A percentile compares a stretch with the other conserved stretches of the same genome.
phyloP scores from a whole-genome alignment of 2,888 invertebrate species.

The Microplitis deprimator region DNA sequence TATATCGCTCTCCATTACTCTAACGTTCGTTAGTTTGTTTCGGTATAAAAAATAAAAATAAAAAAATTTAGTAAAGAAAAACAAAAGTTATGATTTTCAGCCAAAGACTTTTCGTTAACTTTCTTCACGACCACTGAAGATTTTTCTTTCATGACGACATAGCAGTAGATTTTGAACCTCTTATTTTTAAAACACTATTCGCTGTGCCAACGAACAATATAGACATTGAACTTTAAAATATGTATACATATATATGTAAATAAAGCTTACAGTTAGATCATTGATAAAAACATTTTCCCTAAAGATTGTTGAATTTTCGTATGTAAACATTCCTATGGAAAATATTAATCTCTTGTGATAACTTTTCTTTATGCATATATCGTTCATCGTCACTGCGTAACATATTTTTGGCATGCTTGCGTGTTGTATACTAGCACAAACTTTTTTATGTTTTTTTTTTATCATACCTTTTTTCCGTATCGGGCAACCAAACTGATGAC shows the following conservation, averaged over 20 bases:
- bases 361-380: constrained; percentile 14
- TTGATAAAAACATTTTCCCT: constrained; percentile 37
- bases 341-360: constrained; percentile 27
- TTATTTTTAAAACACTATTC: constrained; percentile 16
- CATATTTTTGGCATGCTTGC: constrained; percentile 18
- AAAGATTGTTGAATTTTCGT: constrained; percentile 14
- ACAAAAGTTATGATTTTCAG: background rate
- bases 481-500: constrained; percentile 48
- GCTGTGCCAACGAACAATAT: background rate
- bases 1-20: constrained; percentile 38
- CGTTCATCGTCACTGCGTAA: constrained; percentile 34
- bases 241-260: constrained; percentile 3
- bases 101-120: constrained; percentile 21
- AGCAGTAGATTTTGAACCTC: background rate
- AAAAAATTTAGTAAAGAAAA: background rate
- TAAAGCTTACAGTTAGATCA: constrained; percentile 28
- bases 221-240: background rate
- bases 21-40: constrained; percentile 40
- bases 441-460: constrained; percentile 29
- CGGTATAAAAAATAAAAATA: background rate
- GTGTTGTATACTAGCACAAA: constrained; percentile 22
- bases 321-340: constrained; percentile 31
- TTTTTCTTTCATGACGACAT: constrained; percentile 20
- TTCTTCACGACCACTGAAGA: constrained; percentile 21
- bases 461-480: constrained; percentile 19